These are phyloP conservation scores for Scartelaos histophorus DNA, from an alignment of 2,113 vertebrate species.

Conservation along the genomic window DNA sequence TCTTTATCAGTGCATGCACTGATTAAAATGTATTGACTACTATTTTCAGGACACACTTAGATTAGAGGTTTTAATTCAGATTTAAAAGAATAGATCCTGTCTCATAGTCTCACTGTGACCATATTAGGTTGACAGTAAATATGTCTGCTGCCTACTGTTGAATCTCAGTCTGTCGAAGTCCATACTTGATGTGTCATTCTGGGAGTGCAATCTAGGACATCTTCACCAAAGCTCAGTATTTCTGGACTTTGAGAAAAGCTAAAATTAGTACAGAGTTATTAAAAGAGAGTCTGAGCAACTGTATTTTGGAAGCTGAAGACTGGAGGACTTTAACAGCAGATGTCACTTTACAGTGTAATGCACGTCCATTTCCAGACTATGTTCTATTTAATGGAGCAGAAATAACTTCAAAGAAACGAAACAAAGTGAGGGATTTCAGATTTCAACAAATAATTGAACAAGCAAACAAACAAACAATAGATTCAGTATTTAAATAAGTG, in stretches of 20 bases:
- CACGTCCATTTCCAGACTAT: conserved; percentile 26
- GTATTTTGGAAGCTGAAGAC: conserved; percentile 37
- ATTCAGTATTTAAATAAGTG: no score
- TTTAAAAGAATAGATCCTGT: neutral
- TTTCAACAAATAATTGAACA: no score
- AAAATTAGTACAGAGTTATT: conserved; percentile 56
- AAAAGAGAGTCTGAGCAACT: conserved; percentile 45
- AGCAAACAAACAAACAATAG: no score
- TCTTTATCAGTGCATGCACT: neutral
- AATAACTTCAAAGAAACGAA: conserved; percentile 32
- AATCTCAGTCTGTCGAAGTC: conserved; percentile 32
- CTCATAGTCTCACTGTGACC: conserved; percentile 19
- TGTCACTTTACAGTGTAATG: conserved; percentile 37
- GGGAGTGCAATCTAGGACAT: conserved; percentile 45
- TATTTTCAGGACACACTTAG: neutral
- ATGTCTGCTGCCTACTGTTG: conserved; percentile 47
- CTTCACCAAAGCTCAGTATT: conserved; percentile 49
- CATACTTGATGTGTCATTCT: conserved; percentile 47
- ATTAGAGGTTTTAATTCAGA: neutral
- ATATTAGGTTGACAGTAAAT: conserved; percentile 41
- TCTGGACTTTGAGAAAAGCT: conserved; percentile 40
- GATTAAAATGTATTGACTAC: neutral
- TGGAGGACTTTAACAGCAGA: conserved; percentile 47
- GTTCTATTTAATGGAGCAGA: conserved; percentile 25
- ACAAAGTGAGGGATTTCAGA: no score